Evolutionary conservation across 2,797 vertebrate species (phyloP).

Genomic region (Alectoris magna): DNA sequence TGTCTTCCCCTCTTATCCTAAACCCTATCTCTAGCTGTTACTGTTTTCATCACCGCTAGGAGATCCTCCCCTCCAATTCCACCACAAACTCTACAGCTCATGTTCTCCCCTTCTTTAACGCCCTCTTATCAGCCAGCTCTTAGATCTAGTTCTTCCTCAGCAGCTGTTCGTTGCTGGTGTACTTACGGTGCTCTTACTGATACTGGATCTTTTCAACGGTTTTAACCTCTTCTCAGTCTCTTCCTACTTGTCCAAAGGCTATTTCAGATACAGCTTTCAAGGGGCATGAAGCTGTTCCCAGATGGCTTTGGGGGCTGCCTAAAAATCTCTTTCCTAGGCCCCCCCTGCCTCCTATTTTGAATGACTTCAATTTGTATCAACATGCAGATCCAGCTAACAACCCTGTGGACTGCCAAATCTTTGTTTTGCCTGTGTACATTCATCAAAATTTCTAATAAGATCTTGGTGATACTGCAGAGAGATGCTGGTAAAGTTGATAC

Average conservation of each 20-base stretch:
- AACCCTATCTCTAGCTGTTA: neutral
- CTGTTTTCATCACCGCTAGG: neutral
- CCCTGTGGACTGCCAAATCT: too few relatives aligned
- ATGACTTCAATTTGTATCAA: too few relatives aligned
- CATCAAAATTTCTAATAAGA: too few relatives aligned
- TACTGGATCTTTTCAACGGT: neutral
- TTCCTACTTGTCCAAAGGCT: neutral
- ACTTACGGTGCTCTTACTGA: neutral
- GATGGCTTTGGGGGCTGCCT: too few relatives aligned
- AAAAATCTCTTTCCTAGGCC: too few relatives aligned
- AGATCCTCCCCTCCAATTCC: neutral
- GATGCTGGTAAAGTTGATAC: too few relatives aligned
- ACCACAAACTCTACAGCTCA: neutral
- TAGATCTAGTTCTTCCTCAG: neutral
- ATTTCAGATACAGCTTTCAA: too few relatives aligned
- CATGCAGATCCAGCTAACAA: too few relatives aligned
- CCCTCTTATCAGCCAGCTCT: neutral
- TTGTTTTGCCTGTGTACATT: too few relatives aligned
- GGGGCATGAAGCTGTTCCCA: too few relatives aligned
- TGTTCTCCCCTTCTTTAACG: neutral
- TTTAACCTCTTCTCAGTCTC: neutral
- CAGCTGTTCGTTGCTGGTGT: neutral
- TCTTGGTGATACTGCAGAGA: too few relatives aligned
- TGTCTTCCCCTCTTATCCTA: neutral
- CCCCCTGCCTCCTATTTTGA: too few relatives aligned